Evolutionary conservation across 2,113 vertebrate genomes (phyloP), one percentile per base, ranked within the genome.

Genomic region (Daubentonia madagascariensis): DNA sequence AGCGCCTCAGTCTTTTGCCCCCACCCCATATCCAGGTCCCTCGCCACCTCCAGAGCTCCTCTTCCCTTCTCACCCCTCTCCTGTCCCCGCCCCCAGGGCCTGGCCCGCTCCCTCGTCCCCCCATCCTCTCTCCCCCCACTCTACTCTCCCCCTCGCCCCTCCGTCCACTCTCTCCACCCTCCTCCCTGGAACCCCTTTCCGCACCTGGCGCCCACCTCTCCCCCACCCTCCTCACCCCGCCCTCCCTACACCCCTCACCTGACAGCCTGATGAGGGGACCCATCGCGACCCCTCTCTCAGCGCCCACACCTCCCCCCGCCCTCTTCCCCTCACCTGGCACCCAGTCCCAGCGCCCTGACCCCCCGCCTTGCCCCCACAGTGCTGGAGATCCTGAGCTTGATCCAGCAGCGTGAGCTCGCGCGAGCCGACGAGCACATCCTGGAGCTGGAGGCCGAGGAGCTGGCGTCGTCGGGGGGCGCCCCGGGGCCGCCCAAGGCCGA

Each of bases 361-460:
- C 45, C 61, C n/a, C 14, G 8, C 17, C 63, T 30, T 59, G 9
- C 70, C 16, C 67, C 83, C 30, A 17, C 97, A 99, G 99, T 99
- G 28, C 98, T 99, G 93, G 99, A 99, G 97, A 99, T 99, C 98
- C 98, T 99, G 96, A 99, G 99, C 98, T 97, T 99, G 97, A 99
- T 99, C 96, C 99, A 99, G 95, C 99, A 98, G 75, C 98, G 99
- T 13, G 99, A 99, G 65, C 98, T 99, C 72, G 96, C 99, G 25
- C 98, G 99, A 1, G 99, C 99, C 0, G 99, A 99, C 94, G 98
- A 98, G 1, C 99, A 99, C 98, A 99, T 99, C 98, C 98, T 99
- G 93, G 99, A 99, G 87, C 98, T 99, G 98, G 99, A 99, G 96
- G 99, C 99, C 14, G 99, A 99, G 96, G 98, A 89, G 48, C n/a